These are phyloP conservation scores for Adela reaumurella DNA, from an alignment of 2,888 invertebrate genomes.

Conservation along the genomic window DNA sequence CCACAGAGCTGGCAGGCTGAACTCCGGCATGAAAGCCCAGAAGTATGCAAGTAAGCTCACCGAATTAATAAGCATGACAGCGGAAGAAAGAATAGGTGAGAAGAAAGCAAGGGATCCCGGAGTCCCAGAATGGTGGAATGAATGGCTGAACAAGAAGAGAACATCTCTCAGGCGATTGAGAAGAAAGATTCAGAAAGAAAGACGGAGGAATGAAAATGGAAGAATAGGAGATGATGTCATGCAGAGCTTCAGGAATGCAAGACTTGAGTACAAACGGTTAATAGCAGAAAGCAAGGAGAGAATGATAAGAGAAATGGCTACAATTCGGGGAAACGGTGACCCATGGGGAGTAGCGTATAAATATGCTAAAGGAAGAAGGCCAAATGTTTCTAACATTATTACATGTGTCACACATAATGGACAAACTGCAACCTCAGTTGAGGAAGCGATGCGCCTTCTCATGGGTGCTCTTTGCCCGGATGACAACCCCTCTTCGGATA, in stretches of 20 bases:
- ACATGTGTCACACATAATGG: not conserved
- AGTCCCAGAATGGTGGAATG: constrained; percentile 2
- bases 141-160: not conserved
- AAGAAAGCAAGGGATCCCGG: not conserved
- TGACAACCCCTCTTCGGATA: not conserved
- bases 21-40: not conserved
- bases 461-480: constrained; percentile 2
- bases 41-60: not conserved
- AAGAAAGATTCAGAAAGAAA: not conserved
- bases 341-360: constrained; percentile 4
- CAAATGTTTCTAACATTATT: not conserved
- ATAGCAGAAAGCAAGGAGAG: too few relatives aligned
- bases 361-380: not conserved
- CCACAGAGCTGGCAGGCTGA: not conserved
- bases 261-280: too few relatives aligned
- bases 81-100: not conserved
- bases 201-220: not conserved
- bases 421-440: not conserved
- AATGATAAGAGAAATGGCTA: too few relatives aligned
- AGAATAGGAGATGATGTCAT: too few relatives aligned
- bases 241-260: too few relatives aligned
- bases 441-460: not conserved
- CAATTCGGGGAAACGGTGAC: not conserved
- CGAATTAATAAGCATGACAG: not conserved
- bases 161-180: not conserved